Percentiles rank a stretch among this genome's conserved stretches.
phyloP scores from a whole-genome alignment of 92 coral and sea anemone species.

The Zoanthus sociatus region DNA sequence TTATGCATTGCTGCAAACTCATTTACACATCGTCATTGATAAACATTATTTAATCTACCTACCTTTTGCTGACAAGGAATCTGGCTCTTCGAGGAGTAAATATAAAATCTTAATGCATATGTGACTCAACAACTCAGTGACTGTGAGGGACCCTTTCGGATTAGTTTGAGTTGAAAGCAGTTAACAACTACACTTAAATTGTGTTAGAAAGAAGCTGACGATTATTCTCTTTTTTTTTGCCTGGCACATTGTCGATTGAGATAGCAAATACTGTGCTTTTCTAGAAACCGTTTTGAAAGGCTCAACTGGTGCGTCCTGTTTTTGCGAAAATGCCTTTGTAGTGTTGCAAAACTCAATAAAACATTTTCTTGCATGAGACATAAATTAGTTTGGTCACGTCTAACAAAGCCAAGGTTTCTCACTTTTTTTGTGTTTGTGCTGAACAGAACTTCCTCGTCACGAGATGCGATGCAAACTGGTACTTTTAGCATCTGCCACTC shows the following conservation, averaged over 20 bases:
- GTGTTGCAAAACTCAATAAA: neutral
- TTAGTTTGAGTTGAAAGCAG: neutral
- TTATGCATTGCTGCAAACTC: no score
- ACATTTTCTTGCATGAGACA: neutral
- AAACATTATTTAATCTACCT: no score
- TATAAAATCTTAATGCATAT: no score
- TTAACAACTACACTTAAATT: neutral
- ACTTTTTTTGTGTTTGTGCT: neutral
- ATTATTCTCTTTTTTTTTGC: neutral
- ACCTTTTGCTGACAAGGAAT: no score
- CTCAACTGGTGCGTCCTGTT: neutral
- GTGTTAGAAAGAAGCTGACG: neutral
- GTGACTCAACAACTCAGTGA: no score
- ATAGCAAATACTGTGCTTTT: neutral
- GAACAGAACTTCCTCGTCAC: neutral
- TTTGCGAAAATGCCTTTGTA: no score
- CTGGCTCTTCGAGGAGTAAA: no score
- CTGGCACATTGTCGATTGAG: neutral
- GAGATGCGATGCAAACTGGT: neutral
- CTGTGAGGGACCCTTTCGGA: no score
- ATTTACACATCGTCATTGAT: no score
- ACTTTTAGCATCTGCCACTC: slow-evolving; percentile 32
- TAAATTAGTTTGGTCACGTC: neutral
- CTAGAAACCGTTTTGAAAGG: neutral
- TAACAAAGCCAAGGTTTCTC: neutral